Evolutionary conservation across 2,888 invertebrate species (phyloP), one percentile per base, ranked within the genome.

Genomic region (Proisotoma minuta): DNA sequence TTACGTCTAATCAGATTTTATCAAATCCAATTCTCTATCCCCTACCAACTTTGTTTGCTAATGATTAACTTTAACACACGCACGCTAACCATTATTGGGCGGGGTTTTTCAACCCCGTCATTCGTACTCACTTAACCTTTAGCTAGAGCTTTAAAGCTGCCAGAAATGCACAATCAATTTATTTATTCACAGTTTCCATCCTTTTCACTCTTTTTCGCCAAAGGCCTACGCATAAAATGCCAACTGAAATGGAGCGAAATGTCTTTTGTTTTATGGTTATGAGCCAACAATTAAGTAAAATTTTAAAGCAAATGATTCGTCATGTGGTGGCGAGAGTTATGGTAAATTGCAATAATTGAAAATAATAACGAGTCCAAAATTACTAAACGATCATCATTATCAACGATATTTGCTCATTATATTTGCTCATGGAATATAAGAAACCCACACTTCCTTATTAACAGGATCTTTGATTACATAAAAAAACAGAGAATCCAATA

Each of bases 1-100:
- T 63, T 62, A 66, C 59, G 63, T 57, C 69, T 69, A 69, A 69
- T 69, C 62, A 69, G 69, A 69, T 69, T 69, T 69, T 69, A 69
- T 69, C 69, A 62, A n/a, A n/a, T 56, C 54, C 22, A 23, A 34
- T 54, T 39, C n/a, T 54, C 54, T 20, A 43, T 56, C 56, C 56
- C 56, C 56, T 39, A 56, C 29, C 53, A 48, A 49, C 34, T 60
- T 56, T 39, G 62, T 52, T 58, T 57, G 57, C 57, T 62, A 51
- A 57, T 60, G 60, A 54, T 56, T 48, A 49, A 51, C 20, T 62
- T 34, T 29, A 50, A 57, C 53, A 51, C 62, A 58, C 68, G 66
- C 68, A 66, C 68, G 66, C 63, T 61, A 63, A 62, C 62, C 62
- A 65, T 59, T 66, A 64, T 69, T 69, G 66, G 68, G 68, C 62